Conservation (phyloP, 2,797 vertebrate species). For the Onychomys torridus region DNA sequence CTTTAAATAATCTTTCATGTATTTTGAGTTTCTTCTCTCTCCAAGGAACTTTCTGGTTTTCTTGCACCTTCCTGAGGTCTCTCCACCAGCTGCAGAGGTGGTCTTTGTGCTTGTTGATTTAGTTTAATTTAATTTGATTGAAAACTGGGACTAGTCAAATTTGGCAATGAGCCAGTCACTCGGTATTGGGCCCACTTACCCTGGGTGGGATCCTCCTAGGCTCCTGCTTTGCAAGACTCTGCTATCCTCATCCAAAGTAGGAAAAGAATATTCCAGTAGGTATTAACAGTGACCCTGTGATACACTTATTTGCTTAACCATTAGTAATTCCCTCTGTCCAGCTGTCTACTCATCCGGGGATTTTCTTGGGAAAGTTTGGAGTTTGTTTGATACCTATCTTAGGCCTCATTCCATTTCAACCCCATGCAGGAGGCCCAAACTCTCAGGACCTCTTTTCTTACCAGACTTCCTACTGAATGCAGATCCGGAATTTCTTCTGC, state of each 20-base stretch:
- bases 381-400: background rate
- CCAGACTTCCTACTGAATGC: background rate
- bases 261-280: background rate
- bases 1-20: background rate
- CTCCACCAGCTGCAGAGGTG: background rate
- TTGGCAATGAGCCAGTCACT: background rate
- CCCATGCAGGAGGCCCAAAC: background rate
- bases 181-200: background rate
- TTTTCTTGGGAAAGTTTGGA: background rate
- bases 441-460: background rate
- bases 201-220: background rate
- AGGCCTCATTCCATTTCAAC: background rate
- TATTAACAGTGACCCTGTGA: background rate
- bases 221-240: background rate
- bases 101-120: background rate
- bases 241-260: background rate
- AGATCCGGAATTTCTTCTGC: background rate
- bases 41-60: background rate
- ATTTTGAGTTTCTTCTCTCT: background rate
- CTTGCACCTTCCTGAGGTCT: background rate
- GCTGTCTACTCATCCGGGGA: background rate
- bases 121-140: constrained; percentile 1
- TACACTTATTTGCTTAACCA: background rate
- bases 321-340: constrained; percentile 19
- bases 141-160: background rate